Evolutionary conservation across 2,797 vertebrate genomes (phyloP).

Genomic region (Mastacembelus armatus): DNA sequence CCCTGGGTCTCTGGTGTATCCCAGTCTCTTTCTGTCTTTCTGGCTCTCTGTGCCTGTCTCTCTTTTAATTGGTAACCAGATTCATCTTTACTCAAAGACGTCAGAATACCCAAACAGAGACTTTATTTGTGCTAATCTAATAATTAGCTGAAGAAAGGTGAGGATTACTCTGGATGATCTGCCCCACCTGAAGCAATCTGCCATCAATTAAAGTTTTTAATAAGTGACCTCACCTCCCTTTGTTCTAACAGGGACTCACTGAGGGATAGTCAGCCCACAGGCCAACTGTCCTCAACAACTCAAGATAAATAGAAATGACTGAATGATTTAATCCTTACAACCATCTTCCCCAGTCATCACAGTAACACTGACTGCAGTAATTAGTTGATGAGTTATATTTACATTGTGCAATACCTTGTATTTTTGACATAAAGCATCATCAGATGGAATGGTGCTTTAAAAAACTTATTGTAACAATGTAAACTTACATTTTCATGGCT

Average conservation of each 20-base stretch:
- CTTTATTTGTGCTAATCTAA: slow-evolving; percentile 68
- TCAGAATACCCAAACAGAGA: slow-evolving; percentile 3
- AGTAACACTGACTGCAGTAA: slow-evolving; percentile 3
- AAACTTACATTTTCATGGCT: not conserved
- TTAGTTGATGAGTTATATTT: slow-evolving; percentile 1
- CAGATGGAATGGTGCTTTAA: not conserved
- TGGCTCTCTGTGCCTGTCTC: not conserved
- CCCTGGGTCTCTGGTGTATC: not conserved
- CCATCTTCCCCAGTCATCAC: slow-evolving; percentile 5
- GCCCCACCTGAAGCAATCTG: slow-evolving; percentile 51
- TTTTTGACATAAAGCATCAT: not conserved
- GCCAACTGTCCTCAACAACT: slow-evolving; percentile 24
- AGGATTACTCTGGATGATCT: slow-evolving; percentile 56
- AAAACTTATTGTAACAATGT: not conserved
- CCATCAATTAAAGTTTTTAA: slow-evolving; percentile 70
- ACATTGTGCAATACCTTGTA: too few species aligned
- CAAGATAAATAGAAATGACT: slow-evolving; percentile 41
- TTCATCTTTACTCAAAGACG: slow-evolving; percentile 18
- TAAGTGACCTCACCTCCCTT: slow-evolving; percentile 55
- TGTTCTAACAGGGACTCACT: slow-evolving; percentile 40
- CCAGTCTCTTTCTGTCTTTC: not conserved
- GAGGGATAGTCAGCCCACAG: slow-evolving; percentile 38
- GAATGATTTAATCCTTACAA: slow-evolving; percentile 45
- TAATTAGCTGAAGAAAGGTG: slow-evolving; percentile 66
- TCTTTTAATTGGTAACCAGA: slow-evolving; percentile 1